Evolutionary conservation across 2,113 vertebrate species (phyloP), one percentile per base, ranked within the genome.

Genomic region (Marmota monax): DNA sequence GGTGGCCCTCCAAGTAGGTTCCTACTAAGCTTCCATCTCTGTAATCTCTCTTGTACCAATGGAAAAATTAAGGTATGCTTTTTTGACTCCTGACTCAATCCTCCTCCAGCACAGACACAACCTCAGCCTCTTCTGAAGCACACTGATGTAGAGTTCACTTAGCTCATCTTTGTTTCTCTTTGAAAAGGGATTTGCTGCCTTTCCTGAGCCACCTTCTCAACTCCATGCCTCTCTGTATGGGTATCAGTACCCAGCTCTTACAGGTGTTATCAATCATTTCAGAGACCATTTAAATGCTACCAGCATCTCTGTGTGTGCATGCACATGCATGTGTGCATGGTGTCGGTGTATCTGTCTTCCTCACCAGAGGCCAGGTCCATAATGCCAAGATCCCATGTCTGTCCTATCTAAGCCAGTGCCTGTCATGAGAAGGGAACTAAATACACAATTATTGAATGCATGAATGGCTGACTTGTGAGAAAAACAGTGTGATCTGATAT

Each of bases 111-210:
- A 51, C n/a, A 85, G 61, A 77, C 29, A 39, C 27, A 20, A 23
- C 42, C 45, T 84, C 51, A 77, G 67, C 53, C 1, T 92, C 69
- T 89, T 77, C 42, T 76, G 48, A 78, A 84, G 39, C 39, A 96
- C 48, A n/a, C 1, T 18, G 45, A 67, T 34, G 12, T 6, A 22
- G n/a, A 63, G 14, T 87, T 90, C 65, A 32, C 79, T 73, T 67
- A 73, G 6, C 27, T 92, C 70, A 20, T 83, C 51, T 83, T 69
- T 67, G 7, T 45, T 72, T 83, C 27, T 61, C 56, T 85, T 79
- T 83, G 61, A 34, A 42, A 90, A 87, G 67, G 53, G 45, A 56
- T n/a, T 45, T 16, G 10, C 58, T 73, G 48, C 1, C 1, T 76
- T 90, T 84, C 16, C 42, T 69, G 13, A 70, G 37, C 12, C 14